A percentile compares a stretch with the other conserved stretches of the same genome.
These are phyloP conservation scores for Alviniconcha marisindica DNA, from an alignment of 1,140 invertebrate species.

Conservation along the genomic window DNA sequence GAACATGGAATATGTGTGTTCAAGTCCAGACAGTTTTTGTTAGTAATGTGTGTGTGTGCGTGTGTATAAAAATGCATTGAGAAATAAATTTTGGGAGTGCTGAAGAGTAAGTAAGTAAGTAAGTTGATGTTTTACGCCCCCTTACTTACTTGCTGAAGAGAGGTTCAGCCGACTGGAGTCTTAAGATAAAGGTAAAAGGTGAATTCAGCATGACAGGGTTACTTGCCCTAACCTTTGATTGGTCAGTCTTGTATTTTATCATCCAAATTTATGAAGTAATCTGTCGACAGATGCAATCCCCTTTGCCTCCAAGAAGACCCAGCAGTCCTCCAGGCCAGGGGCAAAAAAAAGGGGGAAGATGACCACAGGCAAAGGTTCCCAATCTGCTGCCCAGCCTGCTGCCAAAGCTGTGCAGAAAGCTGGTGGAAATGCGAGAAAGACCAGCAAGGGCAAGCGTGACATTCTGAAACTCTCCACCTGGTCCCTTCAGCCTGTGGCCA, in stretches of 20 bases:
- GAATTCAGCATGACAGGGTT: no score
- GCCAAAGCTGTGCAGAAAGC: background rate
- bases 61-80: no score
- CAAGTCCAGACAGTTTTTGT: no score
- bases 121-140: no score
- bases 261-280: background rate
- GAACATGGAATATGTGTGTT: no score
- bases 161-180: no score
- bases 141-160: no score
- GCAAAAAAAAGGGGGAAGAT: background rate
- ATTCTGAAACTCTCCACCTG: background rate
- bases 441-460: background rate
- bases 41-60: no score
- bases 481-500: constrained; percentile 16
- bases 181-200: no score
- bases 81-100: no score
- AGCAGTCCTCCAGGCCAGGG: background rate
- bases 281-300: background rate
- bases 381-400: background rate
- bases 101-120: no score
- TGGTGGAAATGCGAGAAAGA: background rate
- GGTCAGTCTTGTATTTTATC: background rate
- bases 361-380: background rate
- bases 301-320: background rate
- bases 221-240: no score